A percentile compares a stretch with the other conserved stretches of the same genome.
phyloP scores from a whole-genome alignment of 1,140 invertebrate species.

The Pseudomyrmex concolor region DNA sequence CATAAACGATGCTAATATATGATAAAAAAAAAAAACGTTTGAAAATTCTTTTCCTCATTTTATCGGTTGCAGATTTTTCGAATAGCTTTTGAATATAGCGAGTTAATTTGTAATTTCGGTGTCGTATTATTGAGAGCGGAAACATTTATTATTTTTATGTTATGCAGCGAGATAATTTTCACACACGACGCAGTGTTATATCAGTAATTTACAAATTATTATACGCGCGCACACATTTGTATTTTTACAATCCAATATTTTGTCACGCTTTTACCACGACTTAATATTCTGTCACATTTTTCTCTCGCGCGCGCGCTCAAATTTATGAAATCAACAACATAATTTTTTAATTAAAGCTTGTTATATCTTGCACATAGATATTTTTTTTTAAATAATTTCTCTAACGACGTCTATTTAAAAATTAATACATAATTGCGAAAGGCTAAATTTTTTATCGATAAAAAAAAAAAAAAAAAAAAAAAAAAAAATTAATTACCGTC shows the following conservation, averaged over 20 bases:
- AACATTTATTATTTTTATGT: background rate
- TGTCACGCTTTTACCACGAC: no score
- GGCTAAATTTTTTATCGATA: no score
- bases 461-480: no score
- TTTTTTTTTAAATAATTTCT: slow-evolving; percentile 4
- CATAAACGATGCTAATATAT: background rate
- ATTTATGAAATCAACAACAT: background rate
- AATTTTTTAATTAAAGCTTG: background rate
- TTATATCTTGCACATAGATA: background rate
- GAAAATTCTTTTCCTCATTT: background rate
- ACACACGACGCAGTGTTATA: background rate
- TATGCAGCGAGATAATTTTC: no score
- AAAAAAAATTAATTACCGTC: slow-evolving; percentile 45
- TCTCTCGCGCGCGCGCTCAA: background rate
- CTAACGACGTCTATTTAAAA: background rate
- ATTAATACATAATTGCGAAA: slow-evolving; percentile 20
- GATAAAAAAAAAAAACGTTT: background rate
- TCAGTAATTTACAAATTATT: background rate
- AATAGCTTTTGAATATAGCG: background rate
- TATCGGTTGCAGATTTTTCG: slow-evolving; percentile 3
- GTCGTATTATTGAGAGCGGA: background rate
- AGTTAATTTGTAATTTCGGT: slow-evolving; percentile 9
- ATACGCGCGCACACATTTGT: no score
- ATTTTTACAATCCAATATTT: no score
- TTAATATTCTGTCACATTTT: no score